Percentiles rank a stretch among this genome's conserved stretches.
These are phyloP conservation scores for Neotoma lepida DNA, from an alignment of 2,113 vertebrate genomes.

Conservation along the genomic window DNA sequence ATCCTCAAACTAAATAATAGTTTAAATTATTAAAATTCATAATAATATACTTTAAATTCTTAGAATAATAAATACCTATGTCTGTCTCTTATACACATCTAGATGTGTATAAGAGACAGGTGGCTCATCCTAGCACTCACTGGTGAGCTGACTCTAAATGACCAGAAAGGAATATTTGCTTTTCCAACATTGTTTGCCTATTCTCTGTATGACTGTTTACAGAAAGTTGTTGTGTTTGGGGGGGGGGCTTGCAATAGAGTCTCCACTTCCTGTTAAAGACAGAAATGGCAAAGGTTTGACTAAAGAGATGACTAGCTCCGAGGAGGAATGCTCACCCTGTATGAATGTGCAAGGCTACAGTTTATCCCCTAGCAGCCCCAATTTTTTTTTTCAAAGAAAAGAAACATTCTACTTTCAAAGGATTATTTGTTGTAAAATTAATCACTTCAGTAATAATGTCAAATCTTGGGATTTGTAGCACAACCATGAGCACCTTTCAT, in stretches of 20 bases:
- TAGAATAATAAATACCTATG: not conserved
- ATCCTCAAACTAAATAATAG: not conserved
- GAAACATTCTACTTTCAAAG: constrained; percentile 6
- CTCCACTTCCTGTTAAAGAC: constrained; percentile 23
- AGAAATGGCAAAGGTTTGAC: not conserved
- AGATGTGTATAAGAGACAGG: too few species aligned
- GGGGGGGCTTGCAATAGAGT: not conserved
- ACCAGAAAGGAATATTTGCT: not conserved
- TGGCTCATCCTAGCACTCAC: not conserved
- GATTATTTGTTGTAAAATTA: not conserved
- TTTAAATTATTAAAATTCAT: not conserved
- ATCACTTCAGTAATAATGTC: not conserved
- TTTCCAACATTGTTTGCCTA: not conserved
- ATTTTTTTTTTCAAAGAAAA: not conserved
- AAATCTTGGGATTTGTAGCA: not conserved
- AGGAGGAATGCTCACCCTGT: too few species aligned
- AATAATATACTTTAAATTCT: not conserved
- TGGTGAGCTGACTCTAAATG: not conserved
- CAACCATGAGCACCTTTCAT: not conserved
- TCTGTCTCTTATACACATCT: too few species aligned
- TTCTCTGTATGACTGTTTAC: not conserved
- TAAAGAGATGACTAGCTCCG: not conserved
- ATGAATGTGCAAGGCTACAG: not conserved
- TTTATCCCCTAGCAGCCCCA: not conserved
- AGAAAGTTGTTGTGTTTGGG: constrained; percentile 9